Conservation (phyloP, 2,888 invertebrate genomes). For the Mesoligia furuncula region DNA sequence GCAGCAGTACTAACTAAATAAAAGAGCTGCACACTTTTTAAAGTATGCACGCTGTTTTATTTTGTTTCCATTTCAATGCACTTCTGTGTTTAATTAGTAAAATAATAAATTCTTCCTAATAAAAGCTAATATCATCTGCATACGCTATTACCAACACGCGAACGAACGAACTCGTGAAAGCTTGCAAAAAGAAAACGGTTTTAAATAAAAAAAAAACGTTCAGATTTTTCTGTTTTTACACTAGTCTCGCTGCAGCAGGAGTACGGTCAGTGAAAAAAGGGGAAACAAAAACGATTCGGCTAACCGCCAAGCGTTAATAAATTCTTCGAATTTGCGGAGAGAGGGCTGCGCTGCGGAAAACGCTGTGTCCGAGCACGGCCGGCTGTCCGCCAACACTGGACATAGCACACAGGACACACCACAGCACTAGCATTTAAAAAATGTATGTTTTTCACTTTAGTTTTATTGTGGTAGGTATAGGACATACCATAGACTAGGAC, state of each 20-base stretch:
- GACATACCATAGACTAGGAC: too few relatives aligned
- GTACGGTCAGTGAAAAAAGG: constrained; percentile 80
- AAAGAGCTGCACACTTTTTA: constrained; percentile 1
- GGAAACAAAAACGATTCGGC: constrained; percentile 83
- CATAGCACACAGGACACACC: constrained; percentile 53
- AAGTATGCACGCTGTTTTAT: constrained; percentile 1
- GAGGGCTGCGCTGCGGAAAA: constrained; percentile 76
- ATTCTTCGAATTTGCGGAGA: constrained; percentile 85
- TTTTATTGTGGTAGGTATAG: constrained; percentile 32
- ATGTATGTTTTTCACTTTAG: constrained; percentile 42
- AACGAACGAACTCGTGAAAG: constrained; percentile 57
- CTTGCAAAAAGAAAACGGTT: constrained; percentile 66
- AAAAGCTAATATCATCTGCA: constrained; percentile 61
- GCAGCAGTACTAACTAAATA: constrained; percentile 30
- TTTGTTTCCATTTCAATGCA: constrained; percentile 23
- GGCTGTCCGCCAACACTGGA: constrained; percentile 68
- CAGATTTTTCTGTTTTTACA: constrained; percentile 78
- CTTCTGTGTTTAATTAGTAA: constrained; percentile 23
- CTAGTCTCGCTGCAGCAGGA: constrained; percentile 78
- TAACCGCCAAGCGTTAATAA: constrained; percentile 89
- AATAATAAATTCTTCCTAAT: constrained; percentile 53
- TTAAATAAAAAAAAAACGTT: constrained; percentile 62
- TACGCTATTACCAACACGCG: constrained; percentile 55
- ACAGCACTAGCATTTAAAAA: constrained; percentile 56
- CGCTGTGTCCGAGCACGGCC: constrained; percentile 70